Conservation (phyloP, 2,888 invertebrate species). For the Shargacucullia verbasci region DNA sequence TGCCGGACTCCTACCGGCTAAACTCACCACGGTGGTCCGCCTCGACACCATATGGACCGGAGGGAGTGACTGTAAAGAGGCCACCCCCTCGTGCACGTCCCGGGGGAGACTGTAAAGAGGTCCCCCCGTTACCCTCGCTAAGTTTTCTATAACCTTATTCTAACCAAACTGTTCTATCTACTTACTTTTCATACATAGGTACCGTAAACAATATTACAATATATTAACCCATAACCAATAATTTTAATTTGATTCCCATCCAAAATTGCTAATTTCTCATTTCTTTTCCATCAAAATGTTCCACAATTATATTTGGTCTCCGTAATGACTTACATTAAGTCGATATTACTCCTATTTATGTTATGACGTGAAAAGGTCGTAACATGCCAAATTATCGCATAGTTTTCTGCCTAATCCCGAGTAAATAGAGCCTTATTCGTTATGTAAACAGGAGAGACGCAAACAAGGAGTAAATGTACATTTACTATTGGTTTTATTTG, state of each 20-base stretch:
- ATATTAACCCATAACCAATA: background rate
- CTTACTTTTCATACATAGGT: too few relatives aligned
- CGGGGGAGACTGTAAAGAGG: too few relatives aligned
- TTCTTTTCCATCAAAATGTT: conserved; percentile 14
- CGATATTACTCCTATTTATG: conserved; percentile 30
- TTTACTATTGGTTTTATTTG: conserved; percentile 29
- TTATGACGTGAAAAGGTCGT: conserved; percentile 55
- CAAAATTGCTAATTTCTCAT: conserved; percentile 1
- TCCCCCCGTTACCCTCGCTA: too few relatives aligned
- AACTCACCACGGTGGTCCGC: too few relatives aligned
- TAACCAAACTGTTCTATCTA: too few relatives aligned
- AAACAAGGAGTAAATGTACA: conserved; percentile 35
- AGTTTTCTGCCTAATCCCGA: conserved; percentile 62
- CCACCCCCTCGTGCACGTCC: too few relatives aligned
- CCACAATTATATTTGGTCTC: conserved; percentile 14
- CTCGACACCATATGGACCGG: too few relatives aligned
- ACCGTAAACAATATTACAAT: background rate
- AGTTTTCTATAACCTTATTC: too few relatives aligned
- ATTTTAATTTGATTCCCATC: conserved; percentile 6
- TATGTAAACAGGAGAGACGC: conserved; percentile 44
- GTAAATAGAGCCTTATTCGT: conserved; percentile 60
- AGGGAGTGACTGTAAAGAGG: too few relatives aligned
- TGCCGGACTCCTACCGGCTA: too few relatives aligned
- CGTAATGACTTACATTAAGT: conserved; percentile 42
- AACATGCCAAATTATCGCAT: conserved; percentile 62